Evolutionary conservation across 2,113 vertebrate genomes (phyloP).

Genomic region (Anhinga anhinga): DNA sequence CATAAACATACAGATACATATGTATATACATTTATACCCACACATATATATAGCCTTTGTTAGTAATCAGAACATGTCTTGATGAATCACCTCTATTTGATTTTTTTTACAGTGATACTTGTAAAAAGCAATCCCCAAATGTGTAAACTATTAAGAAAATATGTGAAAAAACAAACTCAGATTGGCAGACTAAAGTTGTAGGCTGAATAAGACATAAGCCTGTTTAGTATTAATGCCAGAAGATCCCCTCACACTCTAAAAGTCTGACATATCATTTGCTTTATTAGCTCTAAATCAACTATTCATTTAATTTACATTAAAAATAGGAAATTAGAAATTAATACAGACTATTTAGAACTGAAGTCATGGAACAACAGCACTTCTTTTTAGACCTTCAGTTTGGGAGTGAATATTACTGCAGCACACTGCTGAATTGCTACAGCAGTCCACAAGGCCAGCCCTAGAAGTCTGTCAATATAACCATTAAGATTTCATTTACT

Average conservation of each 20-base stretch:
- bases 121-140: background rate
- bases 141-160: slow-evolving; percentile 13
- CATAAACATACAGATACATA: background rate
- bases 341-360: background rate
- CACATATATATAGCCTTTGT: background rate
- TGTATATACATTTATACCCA: background rate
- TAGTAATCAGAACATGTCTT: background rate
- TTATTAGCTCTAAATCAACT: background rate
- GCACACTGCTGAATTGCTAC: background rate
- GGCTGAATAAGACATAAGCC: background rate
- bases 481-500: background rate
- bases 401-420: background rate
- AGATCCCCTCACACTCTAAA: background rate
- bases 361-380: background rate
- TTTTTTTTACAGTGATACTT: background rate
- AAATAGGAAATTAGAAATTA: background rate
- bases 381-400: background rate
- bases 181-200: background rate
- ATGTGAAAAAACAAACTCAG: background rate
- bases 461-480: background rate
- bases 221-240: slow-evolving; percentile 1
- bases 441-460: background rate
- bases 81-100: background rate
- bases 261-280: background rate
- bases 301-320: background rate